These are phyloP conservation scores for Macaca nemestrina DNA, from an alignment of 2,113 vertebrate genomes.

Conservation along the genomic window DNA sequence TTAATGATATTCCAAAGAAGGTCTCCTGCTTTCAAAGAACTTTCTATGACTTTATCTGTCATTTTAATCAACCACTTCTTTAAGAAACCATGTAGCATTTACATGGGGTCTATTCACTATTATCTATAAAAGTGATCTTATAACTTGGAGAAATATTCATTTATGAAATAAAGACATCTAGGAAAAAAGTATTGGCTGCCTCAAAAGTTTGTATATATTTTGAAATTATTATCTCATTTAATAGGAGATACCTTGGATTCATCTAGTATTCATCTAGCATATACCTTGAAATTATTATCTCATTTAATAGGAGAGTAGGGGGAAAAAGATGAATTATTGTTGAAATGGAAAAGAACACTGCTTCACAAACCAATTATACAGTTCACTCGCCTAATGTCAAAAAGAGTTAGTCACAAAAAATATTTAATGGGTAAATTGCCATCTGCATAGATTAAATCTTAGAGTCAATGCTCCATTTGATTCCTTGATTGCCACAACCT, in stretches of 20 bases:
- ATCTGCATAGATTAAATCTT: not conserved
- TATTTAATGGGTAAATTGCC: not conserved
- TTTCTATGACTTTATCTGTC: not conserved
- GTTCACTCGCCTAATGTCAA: not conserved
- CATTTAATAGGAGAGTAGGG: not conserved
- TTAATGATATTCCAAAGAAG: not conserved
- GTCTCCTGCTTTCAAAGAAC: not conserved
- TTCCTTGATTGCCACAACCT: not conserved
- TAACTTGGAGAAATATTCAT: not conserved
- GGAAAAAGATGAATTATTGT: not conserved
- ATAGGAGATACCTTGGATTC: not conserved
- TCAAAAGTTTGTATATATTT: not conserved
- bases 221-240: constrained; percentile 6
- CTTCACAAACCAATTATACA: not conserved
- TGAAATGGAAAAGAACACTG: not conserved
- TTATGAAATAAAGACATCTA: not conserved
- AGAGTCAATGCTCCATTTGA: not conserved
- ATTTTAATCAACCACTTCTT: not conserved
- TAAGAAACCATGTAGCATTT: not conserved
- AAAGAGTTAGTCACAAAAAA: not conserved
- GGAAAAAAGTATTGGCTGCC: not conserved
- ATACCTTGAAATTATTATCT: constrained; percentile 14
- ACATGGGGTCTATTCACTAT: not conserved
- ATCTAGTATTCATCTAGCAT: not conserved
- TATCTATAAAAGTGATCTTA: not conserved